A percentile compares a stretch with the other conserved stretches of the same genome.
phyloP scores from a whole-genome alignment of 2,113 vertebrate species.

The Crotalus horridus region DNA sequence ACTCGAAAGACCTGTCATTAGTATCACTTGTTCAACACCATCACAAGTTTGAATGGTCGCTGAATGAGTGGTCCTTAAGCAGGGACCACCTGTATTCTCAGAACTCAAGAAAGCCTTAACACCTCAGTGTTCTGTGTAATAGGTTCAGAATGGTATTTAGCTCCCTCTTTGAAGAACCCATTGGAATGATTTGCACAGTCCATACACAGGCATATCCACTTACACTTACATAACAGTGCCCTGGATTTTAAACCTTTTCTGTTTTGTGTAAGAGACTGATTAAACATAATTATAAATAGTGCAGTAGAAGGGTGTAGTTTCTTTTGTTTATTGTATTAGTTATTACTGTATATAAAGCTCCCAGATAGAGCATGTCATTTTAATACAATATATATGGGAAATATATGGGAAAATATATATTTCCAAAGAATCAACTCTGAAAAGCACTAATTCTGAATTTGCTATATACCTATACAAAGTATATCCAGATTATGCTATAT shows the following conservation, averaged over 20 bases:
- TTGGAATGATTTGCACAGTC: background rate
- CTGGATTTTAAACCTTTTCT: slow-evolving; percentile 36
- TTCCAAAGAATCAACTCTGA: slow-evolving; percentile 50
- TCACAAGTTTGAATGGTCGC: background rate
- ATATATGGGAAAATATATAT: slow-evolving; percentile 56
- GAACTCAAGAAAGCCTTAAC: background rate
- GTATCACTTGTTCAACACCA: background rate
- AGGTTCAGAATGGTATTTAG: background rate
- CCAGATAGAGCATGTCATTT: slow-evolving; percentile 55
- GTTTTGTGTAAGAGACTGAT: slow-evolving; percentile 27
- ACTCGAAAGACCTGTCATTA: background rate
- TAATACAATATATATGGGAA: slow-evolving; percentile 58
- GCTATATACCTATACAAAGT: background rate
- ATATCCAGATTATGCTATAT: slow-evolving; percentile 56
- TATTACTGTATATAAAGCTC: slow-evolving; percentile 48
- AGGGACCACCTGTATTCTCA: background rate
- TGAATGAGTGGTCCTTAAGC: background rate
- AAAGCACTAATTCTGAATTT: slow-evolving; percentile 8
- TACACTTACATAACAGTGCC: background rate
- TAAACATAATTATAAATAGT: slow-evolving; percentile 54
- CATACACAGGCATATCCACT: background rate
- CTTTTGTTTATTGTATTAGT: slow-evolving; percentile 57
- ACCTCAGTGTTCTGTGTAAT: background rate
- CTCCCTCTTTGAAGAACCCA: background rate
- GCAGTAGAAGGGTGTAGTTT: slow-evolving; percentile 63